These are phyloP conservation scores for Notiomystis cincta DNA, from an alignment of 2,113 vertebrate species.

Conservation along the genomic window DNA sequence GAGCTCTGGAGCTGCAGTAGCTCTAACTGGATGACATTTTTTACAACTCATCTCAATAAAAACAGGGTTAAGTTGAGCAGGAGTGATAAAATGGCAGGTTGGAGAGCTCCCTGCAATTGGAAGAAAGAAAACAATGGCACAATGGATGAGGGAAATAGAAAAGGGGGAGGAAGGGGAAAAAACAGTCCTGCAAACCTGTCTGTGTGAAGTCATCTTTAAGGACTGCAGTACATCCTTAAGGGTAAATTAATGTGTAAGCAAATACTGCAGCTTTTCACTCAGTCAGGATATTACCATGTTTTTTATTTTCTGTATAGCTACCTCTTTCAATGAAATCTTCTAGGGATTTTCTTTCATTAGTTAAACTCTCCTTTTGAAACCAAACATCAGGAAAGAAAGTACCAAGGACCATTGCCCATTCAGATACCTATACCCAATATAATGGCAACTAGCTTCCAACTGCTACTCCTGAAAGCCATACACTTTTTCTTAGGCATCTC, in stretches of 20 bases:
- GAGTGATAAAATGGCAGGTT: neutral
- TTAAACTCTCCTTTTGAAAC: neutral
- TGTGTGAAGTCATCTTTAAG: neutral
- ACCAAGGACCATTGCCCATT: neutral
- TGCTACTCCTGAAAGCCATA: neutral
- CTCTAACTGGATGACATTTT: neutral
- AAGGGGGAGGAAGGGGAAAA: fast-evolving
- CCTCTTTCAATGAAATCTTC: neutral
- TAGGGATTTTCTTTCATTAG: neutral
- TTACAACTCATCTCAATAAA: neutral
- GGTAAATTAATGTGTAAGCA: neutral
- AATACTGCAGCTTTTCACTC: neutral
- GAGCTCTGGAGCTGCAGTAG: neutral
- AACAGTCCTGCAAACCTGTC: neutral
- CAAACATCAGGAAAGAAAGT: neutral
- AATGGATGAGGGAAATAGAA: neutral
- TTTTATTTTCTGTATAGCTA: neutral
- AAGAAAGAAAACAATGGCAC: neutral
- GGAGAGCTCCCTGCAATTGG: neutral
- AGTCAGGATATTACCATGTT: neutral
- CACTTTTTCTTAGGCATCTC: neutral
- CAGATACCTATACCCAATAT: neutral
- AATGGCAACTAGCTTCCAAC: neutral
- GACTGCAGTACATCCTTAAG: neutral
- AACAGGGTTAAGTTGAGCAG: neutral